A percentile compares a stretch with the other conserved stretches of the same genome.
Conservation (phyloP, 2,888 invertebrate species). For the Zelleria hepariella region DNA sequence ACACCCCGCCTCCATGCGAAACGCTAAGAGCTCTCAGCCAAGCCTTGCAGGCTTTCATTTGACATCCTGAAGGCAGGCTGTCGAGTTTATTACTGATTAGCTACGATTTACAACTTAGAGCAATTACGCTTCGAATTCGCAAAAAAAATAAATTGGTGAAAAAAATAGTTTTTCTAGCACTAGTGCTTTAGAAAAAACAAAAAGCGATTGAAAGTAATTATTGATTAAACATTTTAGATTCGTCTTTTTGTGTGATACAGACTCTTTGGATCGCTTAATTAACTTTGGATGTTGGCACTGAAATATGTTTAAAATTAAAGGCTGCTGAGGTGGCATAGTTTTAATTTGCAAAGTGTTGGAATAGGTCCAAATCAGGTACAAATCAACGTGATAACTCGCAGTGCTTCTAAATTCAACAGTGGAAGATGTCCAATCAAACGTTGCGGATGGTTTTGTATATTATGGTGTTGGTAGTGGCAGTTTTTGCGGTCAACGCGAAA, state of each 20-base stretch:
- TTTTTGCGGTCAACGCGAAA: conserved; percentile 25
- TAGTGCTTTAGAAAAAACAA: no score
- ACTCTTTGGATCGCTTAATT: no score
- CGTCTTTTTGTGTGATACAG: no score
- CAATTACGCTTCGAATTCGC: no score
- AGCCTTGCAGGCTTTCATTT: neutral
- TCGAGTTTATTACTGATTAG: conserved; percentile 26
- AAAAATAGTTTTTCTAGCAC: neutral
- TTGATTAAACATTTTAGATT: no score
- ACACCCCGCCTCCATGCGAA: neutral
- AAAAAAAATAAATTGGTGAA: neutral
- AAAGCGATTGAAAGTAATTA: no score
- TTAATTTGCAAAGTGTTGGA: no score
- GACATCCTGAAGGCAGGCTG: neutral
- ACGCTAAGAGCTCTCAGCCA: neutral
- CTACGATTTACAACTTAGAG: conserved; percentile 19
- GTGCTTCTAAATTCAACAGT: conserved; percentile 6
- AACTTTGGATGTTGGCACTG: no score
- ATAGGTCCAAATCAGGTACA: no score
- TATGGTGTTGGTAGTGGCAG: conserved; percentile 13
- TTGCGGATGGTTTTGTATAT: conserved; percentile 20
- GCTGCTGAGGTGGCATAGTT: no score
- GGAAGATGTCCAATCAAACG: conserved; percentile 18
- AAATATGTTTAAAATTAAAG: no score
- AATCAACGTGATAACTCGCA: no score